Base-by-base conservation (phyloP, 2,888 invertebrate species). In the Polymixis lichenea region DNA sequence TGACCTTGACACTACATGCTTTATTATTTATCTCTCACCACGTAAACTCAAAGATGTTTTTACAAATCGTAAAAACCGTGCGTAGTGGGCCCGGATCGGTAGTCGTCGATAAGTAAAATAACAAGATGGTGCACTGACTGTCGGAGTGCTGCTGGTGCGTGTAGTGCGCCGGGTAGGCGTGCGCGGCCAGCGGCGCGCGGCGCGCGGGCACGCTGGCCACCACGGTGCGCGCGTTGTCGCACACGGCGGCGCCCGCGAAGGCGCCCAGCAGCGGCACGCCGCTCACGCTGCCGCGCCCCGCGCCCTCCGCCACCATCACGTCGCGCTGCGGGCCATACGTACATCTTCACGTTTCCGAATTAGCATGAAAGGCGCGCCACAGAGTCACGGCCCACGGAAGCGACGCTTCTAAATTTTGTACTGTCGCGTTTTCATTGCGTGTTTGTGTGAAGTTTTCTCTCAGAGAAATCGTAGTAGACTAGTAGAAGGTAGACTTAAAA, bases 181-280 rank as follows among this genome's bases (percentile, higher is more conserved):
- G 77, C 38, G 72, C 9, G 46, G 83, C 46, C 73, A 25, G 66
- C 49, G 79, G 61, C 25, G 80, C 83, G 97, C 94, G 46, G 97
- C 97, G 86, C 76, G 82, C 69, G 72, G 91, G 92, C 72, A 98
- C 97, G 87, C 97, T 95, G 66, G 96, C 96, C 74, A 98, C 97
- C 55, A 97, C 96, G 46, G 98, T 97, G 88, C 98, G 97, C 76
- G 98, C 96, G 97, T 98, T 98, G 90, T 98, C 98, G 83, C 98
- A 97, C 71, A 98, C 96, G 92, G 97, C 97, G 89, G 98, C 98
- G 58, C 97, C 97, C 53, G 97, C 97, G 95, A 97, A 98, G 96
- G 98, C 98, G 87, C 91, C 90, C 90, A 96, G 94, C 86, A 96
- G 92, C 67, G 95, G 95, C 88, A 90, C 93, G 85, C 94, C 94